Evolutionary conservation across 2,888 invertebrate species (phyloP).

Genomic region (Sphinx pinastri): DNA sequence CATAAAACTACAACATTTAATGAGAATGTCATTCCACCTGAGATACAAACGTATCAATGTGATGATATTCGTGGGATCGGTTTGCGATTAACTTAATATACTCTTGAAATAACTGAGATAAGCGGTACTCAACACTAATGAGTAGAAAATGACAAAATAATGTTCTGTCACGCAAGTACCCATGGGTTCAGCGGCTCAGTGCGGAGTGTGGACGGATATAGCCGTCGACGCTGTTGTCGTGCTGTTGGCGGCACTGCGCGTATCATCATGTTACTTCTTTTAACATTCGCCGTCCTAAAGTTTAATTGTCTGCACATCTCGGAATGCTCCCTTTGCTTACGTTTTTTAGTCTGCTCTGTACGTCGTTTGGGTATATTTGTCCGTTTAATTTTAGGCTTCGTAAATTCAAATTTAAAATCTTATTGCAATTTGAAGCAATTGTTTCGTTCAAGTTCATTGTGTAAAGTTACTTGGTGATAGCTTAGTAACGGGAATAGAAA

Average conservation of each 20-base stretch:
- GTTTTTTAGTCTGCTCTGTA: constrained; percentile 9
- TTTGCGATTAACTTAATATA: constrained; percentile 24
- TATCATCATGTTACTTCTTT: constrained; percentile 18
- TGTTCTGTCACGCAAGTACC: constrained; percentile 22
- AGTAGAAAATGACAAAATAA: constrained; percentile 31
- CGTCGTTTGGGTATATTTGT: constrained; percentile 8
- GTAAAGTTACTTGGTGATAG: too few relatives aligned
- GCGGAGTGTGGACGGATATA: constrained; percentile 17
- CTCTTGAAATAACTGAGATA: constrained; percentile 28
- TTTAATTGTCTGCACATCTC: constrained; percentile 23
- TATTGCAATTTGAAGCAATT: neutral
- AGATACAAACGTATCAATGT: constrained; percentile 5
- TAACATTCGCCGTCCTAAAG: constrained; percentile 21
- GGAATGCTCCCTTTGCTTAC: constrained; percentile 20
- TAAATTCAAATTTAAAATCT: neutral
- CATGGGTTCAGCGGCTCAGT: constrained; percentile 17
- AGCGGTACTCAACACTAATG: constrained; percentile 26
- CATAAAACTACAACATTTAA: neutral
- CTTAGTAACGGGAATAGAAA: too few relatives aligned
- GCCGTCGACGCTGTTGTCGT: neutral
- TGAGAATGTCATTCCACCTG: neutral
- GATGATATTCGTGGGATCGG: constrained; percentile 19
- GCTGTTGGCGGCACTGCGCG: constrained; percentile 6
- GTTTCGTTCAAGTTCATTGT: neutral
- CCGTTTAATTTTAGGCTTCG: neutral